Base-by-base conservation (phyloP, 2,888 invertebrate genomes). In the Drosophila yooni region DNA sequence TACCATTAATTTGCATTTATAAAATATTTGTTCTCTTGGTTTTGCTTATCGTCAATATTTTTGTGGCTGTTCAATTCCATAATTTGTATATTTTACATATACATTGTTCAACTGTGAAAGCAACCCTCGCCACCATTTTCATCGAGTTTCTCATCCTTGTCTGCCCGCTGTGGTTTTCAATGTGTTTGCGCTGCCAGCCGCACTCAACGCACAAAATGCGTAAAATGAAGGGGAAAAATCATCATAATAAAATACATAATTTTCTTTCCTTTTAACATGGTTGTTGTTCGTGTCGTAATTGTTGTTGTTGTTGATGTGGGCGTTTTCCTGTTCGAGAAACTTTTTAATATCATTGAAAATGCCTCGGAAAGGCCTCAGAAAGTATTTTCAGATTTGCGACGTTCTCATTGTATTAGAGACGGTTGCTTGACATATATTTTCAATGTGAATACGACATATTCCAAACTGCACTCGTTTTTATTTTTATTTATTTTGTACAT, bases 321-420 rank as follows among this genome's bases (percentile, higher is more conserved):
- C 56, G 64, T 59, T 86, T 72, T 68, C 58, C 71, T 79, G 74
- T 71, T 72, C 72, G 75, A 81, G 80, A 85, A 85, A 85, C 88
- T 85, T 89, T 85, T 89, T 85, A 89, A 89, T 85, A 88, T 88
- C 88, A 79, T 71, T 68, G 80, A 77, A 88, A 84, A 82, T 74
- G 76, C 74, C 65, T 56, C 51, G 53, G 61, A 76, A 79, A 74
- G 70, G 71, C 88, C 73, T 66, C 73, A 67, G 67, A 73, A 79
- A 72, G 69, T 70, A 79, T 88, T 84, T 88, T 72, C 66, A 88
- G 83, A 88, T 89, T 88, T 82, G 77, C 74, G 71, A 71, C 68
- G 78, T 68, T 61, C 71, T 50, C 70, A 64, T 66, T 73, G 51
- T 40, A 25, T 27, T 61, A n/a, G 56, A 29, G 67, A 25, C 29